Conservation (phyloP, 2,888 invertebrate genomes). For the Acleris literana region DNA sequence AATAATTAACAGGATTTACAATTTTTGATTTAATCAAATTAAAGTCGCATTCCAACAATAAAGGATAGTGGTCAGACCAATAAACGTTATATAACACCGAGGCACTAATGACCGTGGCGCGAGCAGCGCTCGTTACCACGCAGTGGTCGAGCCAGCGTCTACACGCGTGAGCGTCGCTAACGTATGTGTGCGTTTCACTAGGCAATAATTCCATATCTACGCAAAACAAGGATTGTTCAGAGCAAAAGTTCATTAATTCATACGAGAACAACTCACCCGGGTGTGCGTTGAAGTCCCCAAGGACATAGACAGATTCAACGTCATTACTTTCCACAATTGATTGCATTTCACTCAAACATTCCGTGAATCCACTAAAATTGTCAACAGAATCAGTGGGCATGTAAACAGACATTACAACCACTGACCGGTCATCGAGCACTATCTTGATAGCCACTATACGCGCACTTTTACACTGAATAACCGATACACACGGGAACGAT, state of each 20-base stretch:
- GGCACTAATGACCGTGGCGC: too few relatives aligned
- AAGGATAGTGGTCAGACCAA: not conserved
- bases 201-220: constrained; percentile 2
- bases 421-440: not conserved
- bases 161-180: too few relatives aligned
- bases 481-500: not conserved
- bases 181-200: not conserved
- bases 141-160: too few relatives aligned
- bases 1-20: not conserved
- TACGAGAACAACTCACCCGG: constrained; percentile 1
- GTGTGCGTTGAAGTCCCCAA: not conserved
- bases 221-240: not conserved
- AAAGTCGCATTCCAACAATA: too few relatives aligned
- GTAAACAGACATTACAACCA: too few relatives aligned
- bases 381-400: not conserved
- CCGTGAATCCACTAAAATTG: not conserved
- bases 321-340: not conserved
- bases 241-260: not conserved
- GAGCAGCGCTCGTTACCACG: too few relatives aligned
- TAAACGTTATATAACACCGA: too few relatives aligned
- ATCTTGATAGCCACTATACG: not conserved
- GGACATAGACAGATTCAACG: not conserved
- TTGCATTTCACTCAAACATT: constrained; percentile 1
- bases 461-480: not conserved
- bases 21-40: too few relatives aligned